Base-by-base conservation (phyloP, 2,888 invertebrate species). In the Ecdyonurus torrentis region DNA sequence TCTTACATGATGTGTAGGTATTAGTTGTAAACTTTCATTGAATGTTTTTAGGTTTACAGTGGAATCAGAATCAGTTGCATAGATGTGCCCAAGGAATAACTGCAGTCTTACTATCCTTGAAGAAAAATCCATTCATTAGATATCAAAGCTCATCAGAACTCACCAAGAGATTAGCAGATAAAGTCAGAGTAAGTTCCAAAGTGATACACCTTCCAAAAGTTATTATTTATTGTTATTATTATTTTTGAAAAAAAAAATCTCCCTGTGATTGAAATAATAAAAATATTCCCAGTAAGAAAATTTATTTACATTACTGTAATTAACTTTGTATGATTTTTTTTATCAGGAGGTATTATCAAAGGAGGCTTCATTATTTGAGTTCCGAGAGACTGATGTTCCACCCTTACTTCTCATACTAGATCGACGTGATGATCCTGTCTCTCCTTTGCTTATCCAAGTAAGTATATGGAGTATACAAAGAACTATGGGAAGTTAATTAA, bases 401-500 rank as follows among this genome's bases (percentile, higher is more conserved):
- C 90, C 95, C 0, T 77, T 94, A 66, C 75, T 99, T 64, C 75
- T 99, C 37, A 87, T 99, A 66, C 73, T 99, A 52, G 99, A 99
- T 74, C 80, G 99, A 67, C 80, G 91, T 69, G 92, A 92, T 73
- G 99, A 99, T 76, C 91, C 96, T 0, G 88, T 98, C 5, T 97
- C 99, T 0, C 99, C 99, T 0, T 76, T 99, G 63, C 77, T 99
- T 25, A 95, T 91, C 75, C 91, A 91, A 79, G 86, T 84, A 66
- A 63, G 60, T 58, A 22, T n/a, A n/a, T n/a, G n/a, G n/a, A n/a
- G n/a, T n/a, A n/a, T n/a, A n/a, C n/a, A n/a, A n/a, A n/a, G n/a
- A n/a, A n/a, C n/a, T n/a, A n/a, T n/a, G n/a, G n/a, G n/a, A n/a
- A n/a, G n/a, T n/a, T n/a, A n/a, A n/a, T n/a, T n/a, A n/a, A n/a